Base-by-base conservation (phyloP, 2,113 vertebrate species). In the human region DNA sequence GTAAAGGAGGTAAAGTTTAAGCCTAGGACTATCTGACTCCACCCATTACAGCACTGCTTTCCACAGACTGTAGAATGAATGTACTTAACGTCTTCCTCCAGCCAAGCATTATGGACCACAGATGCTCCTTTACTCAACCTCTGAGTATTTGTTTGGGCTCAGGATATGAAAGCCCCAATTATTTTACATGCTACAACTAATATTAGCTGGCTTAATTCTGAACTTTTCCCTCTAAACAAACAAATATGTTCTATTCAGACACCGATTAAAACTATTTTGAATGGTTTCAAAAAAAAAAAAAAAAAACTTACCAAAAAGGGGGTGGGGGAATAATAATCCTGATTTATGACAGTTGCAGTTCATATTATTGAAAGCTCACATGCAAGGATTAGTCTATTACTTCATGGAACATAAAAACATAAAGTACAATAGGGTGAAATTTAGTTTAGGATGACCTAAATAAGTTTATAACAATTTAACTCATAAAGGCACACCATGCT, bases 331-430 rank as follows among this genome's bases (percentile, higher is more conserved):
- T 38, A 96, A 92, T 90, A 97, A 97, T 92, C 75, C 64, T 94
- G 59, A 95, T 78, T 91, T 96, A 70, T 92, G 73, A 92, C 48
- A 93, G 90, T 38, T 94, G 43, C n/a, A 94, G 79, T 95, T 95
- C 68, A n/a, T 93, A 97, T 86, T 93, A 97, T 52, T 89, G 43
- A 93, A 97, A 90, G 43, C 55, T 96, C 83, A 96, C 75, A 97
- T 89, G 92, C 82, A 97, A 96, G 61, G 79, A 94, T 96, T 96
- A 97, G 73, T 96, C 82, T 94, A 96, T 93, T 96, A 96, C 59
- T 97, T 95, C 83, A 96, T 85, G 84, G 57, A 93, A 92, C 45
- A 93, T 50, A 93, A 91, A 94, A 98, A 92, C 79, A 76, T 66
- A 89, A 96, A 96, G 80, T 88, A 94, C 38, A 84, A 94, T 35